These are phyloP conservation scores for Simalia tracyae DNA, from an alignment of 2,797 vertebrate genomes.

Conservation along the genomic window DNA sequence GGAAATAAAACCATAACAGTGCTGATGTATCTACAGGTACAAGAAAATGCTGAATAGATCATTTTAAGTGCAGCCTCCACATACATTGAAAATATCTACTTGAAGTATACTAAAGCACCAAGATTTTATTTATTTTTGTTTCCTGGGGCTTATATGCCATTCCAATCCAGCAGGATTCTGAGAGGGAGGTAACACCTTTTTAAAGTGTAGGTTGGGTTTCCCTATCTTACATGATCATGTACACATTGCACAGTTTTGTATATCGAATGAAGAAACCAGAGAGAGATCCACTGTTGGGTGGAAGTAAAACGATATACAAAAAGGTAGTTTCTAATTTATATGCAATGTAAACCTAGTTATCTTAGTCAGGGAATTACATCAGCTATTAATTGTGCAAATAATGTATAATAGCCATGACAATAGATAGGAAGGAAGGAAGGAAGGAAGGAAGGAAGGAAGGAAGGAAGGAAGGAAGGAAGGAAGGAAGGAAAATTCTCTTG, in stretches of 20 bases:
- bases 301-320: neutral
- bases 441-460: no score
- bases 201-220: neutral
- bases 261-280: neutral
- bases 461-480: neutral
- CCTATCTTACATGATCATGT: neutral
- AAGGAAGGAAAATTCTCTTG: neutral
- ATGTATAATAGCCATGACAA: neutral
- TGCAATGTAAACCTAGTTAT: slow-evolving; percentile 14
- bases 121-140: neutral
- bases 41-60: neutral
- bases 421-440: neutral
- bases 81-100: neutral
- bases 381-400: slow-evolving; percentile 13
- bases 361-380: slow-evolving; percentile 9
- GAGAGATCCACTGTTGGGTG: neutral
- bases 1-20: neutral
- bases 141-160: neutral
- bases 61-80: neutral
- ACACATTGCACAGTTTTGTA: neutral
- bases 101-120: neutral
- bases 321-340: neutral
- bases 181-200: neutral
- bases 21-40: neutral
- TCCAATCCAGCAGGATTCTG: neutral